Conservation (phyloP, 1,140 invertebrate species). For the Drosophila lacertosa region DNA sequence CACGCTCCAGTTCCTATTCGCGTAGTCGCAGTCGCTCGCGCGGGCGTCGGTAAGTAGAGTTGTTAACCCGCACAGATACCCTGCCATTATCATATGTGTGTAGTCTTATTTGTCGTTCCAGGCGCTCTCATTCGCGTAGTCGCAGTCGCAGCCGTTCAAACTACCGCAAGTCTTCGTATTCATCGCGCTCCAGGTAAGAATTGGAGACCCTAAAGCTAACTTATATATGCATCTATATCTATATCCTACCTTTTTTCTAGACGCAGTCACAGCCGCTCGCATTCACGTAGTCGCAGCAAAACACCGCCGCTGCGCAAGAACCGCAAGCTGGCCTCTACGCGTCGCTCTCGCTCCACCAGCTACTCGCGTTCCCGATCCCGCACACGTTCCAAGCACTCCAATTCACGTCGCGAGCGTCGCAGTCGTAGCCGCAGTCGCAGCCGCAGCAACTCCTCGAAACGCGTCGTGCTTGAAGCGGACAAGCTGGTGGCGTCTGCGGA, state of each 20-base stretch:
- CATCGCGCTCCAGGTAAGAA: constrained; percentile 64
- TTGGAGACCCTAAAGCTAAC: not conserved
- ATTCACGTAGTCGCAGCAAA: constrained; percentile 68
- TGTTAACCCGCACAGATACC: not conserved
- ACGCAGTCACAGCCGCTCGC: constrained; percentile 64
- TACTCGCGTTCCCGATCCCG: constrained; percentile 84
- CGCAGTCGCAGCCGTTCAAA: constrained; percentile 72
- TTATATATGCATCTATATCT: too few relatives aligned
- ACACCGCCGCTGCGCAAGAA: constrained; percentile 58
- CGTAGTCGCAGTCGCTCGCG: constrained; percentile 84
- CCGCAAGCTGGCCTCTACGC: constrained; percentile 75
- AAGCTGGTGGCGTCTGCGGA: constrained; percentile 76
- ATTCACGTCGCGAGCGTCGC: constrained; percentile 73
- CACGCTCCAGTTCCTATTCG: constrained; percentile 71
- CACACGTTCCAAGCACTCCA: constrained; percentile 79
- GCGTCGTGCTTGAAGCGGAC: constrained; percentile 68
- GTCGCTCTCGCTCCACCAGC: constrained; percentile 73
- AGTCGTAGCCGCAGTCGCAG: constrained; percentile 48
- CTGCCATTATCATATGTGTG: constrained; percentile 30
- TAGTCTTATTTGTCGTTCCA: constrained; percentile 69
- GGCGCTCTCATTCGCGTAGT: constrained; percentile 63
- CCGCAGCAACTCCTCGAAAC: constrained; percentile 34
- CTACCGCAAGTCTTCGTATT: constrained; percentile 77
- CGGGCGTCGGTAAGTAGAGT: constrained; percentile 66
- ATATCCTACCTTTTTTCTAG: constrained; percentile 1